These are phyloP conservation scores for Epirrita christyi DNA, from an alignment of 2,888 invertebrate genomes.

Conservation along the genomic window DNA sequence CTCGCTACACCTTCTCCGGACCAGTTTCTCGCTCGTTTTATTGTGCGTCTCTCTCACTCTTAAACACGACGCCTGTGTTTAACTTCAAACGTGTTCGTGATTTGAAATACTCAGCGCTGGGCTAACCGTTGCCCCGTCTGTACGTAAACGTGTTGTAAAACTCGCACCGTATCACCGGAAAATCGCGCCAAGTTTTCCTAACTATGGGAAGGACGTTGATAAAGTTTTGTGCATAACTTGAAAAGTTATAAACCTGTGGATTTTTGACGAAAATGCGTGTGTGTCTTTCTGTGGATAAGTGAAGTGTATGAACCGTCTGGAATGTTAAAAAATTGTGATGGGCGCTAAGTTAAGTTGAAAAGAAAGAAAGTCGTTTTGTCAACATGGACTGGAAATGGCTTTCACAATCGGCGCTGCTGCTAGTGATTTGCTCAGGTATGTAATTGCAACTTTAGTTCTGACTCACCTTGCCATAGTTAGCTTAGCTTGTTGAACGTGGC, in stretches of 20 bases:
- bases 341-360: constrained; percentile 64
- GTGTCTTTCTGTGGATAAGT: constrained; percentile 54
- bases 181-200: constrained; percentile 70
- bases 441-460: constrained; percentile 71
- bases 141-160: constrained; percentile 53
- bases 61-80: constrained; percentile 24
- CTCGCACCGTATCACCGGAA: constrained; percentile 45
- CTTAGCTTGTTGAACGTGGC: constrained; percentile 48
- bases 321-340: constrained; percentile 53
- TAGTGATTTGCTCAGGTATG: constrained; percentile 82
- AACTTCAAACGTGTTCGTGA: constrained; percentile 50
- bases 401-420: constrained; percentile 77
- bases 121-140: constrained; percentile 66
- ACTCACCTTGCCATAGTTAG: constrained; percentile 60
- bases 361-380: constrained; percentile 69
- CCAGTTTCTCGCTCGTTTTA: constrained; percentile 30
- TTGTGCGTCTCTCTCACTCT: constrained; percentile 55
- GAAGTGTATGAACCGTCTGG: constrained; percentile 39
- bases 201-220: constrained; percentile 61
- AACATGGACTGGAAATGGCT: constrained; percentile 74
- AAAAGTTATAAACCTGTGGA: constrained; percentile 47
- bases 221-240: constrained; percentile 50
- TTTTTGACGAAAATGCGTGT: constrained; percentile 47
- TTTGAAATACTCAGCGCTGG: constrained; percentile 69
- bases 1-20: constrained; percentile 21